Evolutionary conservation across 1,140 invertebrate species (phyloP), one percentile per base, ranked within the genome.

Genomic region (Drosophila obscura): DNA sequence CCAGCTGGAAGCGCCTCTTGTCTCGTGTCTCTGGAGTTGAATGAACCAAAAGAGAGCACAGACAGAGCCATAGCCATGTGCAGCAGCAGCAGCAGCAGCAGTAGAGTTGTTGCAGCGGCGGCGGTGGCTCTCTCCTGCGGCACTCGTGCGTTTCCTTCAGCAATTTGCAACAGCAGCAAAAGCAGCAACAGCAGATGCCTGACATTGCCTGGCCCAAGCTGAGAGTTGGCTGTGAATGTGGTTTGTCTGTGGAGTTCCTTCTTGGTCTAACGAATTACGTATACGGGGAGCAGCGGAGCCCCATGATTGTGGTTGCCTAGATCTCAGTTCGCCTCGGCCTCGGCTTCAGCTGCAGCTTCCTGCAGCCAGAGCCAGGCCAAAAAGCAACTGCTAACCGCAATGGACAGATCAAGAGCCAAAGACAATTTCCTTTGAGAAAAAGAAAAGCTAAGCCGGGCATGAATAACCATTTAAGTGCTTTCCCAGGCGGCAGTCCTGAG

Each of bases 71-170:
- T 61, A 45, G 56, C 45, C 16, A 11, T 28, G 28, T 39, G 39
- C 8, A 51, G 56, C 39, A 16, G 22, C 22, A 22, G 22, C 22
- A 22, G 22, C 16, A 19, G 50, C 43, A 5, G 46, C 31, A 16
- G 35, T 52, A 26, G 35, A 55, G 44, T 49, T 28, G 44, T 24
- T 64, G 50, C 11, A 1, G 19, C 19, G 1, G 19, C 5, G 26
- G 26, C 53, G 64, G 51, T 48, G 46, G 62, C 69, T 71, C 77
- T 87, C 77, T 76, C 67, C 81, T 88, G 66, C 64, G 60, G 67
- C 83, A 88, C 82, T 85, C 82, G 82, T 85, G 82, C 83, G 83
- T 85, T 87, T 85, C 82, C 82, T 85, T 85, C 74, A 87, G 82
- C 82, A 88, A 87, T 87, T 87, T 79, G 71, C 83, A 78, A 66